Percentiles rank a stretch among this genome's conserved stretches.
Conservation (phyloP, 2,797 vertebrate genomes). For the Brachyalestes nurse region DNA sequence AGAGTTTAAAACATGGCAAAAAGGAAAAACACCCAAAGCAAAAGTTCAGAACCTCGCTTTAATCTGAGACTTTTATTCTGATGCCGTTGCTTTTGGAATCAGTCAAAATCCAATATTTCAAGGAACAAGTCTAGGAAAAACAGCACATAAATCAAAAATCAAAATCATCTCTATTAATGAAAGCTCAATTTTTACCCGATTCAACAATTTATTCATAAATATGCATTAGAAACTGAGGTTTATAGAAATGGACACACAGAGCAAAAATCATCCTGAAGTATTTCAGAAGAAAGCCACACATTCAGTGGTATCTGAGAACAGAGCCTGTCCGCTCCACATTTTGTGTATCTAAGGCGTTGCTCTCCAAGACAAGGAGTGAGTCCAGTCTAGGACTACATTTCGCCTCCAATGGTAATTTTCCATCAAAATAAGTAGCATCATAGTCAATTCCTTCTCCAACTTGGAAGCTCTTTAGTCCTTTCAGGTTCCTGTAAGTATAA, state of each 20-base stretch:
- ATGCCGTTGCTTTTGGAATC: not conserved
- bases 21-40: not conserved
- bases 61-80: not conserved
- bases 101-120: not conserved
- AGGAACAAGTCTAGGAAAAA: not conserved
- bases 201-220: not conserved
- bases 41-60: not conserved
- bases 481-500: not conserved
- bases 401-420: not conserved
- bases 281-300: conserved; percentile 1
- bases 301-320: not conserved
- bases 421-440: not conserved
- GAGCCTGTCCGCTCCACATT: not conserved
- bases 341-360: not conserved
- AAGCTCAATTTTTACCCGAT: not conserved
- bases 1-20: not conserved
- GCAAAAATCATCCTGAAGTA: not conserved
- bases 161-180: not conserved
- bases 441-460: not conserved
- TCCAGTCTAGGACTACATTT: not conserved
- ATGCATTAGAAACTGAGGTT: not conserved
- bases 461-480: not conserved
- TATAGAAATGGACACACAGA: not conserved
- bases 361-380: not conserved
- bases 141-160: not conserved